Evolutionary conservation across 2,113 vertebrate genomes (phyloP), one percentile per base, ranked within the genome.

Genomic region (Nothobranchius furzeri): DNA sequence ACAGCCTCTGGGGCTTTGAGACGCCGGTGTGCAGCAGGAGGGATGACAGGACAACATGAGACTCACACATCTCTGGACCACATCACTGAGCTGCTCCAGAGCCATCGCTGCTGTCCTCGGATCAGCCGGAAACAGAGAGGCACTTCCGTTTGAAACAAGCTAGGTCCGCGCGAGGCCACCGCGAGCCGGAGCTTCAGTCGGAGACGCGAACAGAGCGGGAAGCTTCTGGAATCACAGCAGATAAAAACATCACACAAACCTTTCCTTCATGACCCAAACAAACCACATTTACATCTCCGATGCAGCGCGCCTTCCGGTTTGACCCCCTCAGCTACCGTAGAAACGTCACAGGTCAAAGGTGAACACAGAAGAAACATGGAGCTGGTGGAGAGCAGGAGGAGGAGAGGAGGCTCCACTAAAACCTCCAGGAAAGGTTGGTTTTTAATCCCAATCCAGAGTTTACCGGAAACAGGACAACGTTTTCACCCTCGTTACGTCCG

Each of bases 31-130:
- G 37, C 37, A 40, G 6, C 37, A 8, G 37, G 7, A 40, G 6
- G 7, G 37, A 40, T 40, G 9, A 40, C 37, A 40, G 37, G 9
- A 7, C 3, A 8, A 9, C 37, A 40, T 4, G 37, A 4, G 7
- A 40, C 98, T 96, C 93, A 99, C 97, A 3, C 96, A 98, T 97
- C 92, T 96, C 83, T 95, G 93, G 85, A 98, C 92, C 83, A 99
- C 87, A 76, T 93, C 94, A 70, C 93, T 94, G 90, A 99, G 90
- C 82, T 96, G 94, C 75, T 96, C 95, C 78, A 96, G 85, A 58
- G 96, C 94, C 97, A 98, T 99, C 76, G 14, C 78, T 62, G 67
- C 60, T 70, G 69, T 43, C 50, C 70, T 43, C 60, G 36, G 35
- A 17, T 54, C 7, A 9, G 43, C 4, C 55, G 64, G 45, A 52